These are phyloP conservation scores for Psittacula derbiana DNA, from an alignment of 2,797 vertebrate genomes.

Conservation along the genomic window DNA sequence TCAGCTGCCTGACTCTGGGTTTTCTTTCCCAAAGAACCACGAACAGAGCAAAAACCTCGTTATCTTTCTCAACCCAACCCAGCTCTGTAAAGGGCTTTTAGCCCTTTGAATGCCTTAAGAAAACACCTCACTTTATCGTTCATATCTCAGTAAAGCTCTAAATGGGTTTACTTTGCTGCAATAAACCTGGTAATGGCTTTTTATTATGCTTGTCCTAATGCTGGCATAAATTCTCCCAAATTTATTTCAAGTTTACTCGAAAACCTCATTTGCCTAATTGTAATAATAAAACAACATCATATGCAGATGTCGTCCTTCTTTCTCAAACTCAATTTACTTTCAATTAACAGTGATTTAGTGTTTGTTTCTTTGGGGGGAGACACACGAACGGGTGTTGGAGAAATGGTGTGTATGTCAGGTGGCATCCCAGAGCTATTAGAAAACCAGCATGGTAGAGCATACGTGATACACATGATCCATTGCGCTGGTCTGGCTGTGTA, in stretches of 20 bases:
- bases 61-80: not conserved
- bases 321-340: slow-evolving; percentile 61
- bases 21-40: not conserved
- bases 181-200: not conserved
- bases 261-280: slow-evolving; percentile 69
- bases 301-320: slow-evolving; percentile 63
- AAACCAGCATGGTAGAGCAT: not conserved
- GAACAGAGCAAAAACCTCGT: not conserved
- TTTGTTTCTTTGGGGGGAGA: not conserved
- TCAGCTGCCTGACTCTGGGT: not conserved
- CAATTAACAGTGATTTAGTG: slow-evolving; percentile 54
- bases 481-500: not conserved
- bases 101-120: not conserved
- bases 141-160: not conserved
- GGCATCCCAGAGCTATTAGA: not conserved
- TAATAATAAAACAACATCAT: slow-evolving; percentile 59
- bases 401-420: not conserved
- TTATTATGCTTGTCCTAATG: slow-evolving; percentile 27
- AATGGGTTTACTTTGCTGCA: not conserved
- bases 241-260: slow-evolving; percentile 66
- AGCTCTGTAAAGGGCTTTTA: not conserved
- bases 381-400: not conserved
- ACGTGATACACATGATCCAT: not conserved
- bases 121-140: not conserved
- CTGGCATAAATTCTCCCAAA: slow-evolving; percentile 37